These are phyloP conservation scores for Ramphastos sulfuratus DNA, from an alignment of 2,113 vertebrate genomes.

Conservation along the genomic window DNA sequence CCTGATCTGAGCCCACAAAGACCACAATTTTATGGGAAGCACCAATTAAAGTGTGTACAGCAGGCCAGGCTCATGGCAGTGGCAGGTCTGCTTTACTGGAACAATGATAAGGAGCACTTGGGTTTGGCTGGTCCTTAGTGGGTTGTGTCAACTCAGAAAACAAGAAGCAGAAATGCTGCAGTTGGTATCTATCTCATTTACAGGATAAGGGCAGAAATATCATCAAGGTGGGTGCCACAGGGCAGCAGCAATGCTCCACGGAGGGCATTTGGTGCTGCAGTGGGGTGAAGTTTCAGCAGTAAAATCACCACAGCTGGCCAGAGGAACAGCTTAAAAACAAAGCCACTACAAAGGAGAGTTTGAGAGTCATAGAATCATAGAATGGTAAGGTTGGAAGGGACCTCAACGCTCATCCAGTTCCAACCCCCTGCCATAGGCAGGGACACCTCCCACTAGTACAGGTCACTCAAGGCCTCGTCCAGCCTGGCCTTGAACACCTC, in stretches of 20 bases:
- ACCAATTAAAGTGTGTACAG: not conserved
- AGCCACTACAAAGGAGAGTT: not conserved
- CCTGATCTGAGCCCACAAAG: not conserved
- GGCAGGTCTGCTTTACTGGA: not conserved
- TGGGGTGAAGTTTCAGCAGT: not conserved
- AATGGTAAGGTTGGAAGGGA: too few species aligned
- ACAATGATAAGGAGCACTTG: not conserved
- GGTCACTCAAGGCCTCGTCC: too few species aligned
- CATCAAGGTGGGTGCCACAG: not conserved
- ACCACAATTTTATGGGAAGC: not conserved
- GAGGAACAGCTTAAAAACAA: not conserved
- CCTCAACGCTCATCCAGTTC: too few species aligned
- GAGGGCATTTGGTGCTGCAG: not conserved
- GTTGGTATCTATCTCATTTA: not conserved
- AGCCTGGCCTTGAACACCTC: too few species aligned
- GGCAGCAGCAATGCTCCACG: accelerated
- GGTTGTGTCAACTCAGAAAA: not conserved
- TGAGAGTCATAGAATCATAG: too few species aligned
- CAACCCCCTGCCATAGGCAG: too few species aligned
- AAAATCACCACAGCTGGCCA: not conserved
- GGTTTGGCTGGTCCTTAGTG: not conserved
- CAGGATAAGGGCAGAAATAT: not conserved
- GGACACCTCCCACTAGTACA: too few species aligned
- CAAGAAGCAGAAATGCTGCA: not conserved
- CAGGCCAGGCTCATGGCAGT: not conserved